Evolutionary conservation across 2,888 invertebrate genomes (phyloP), one percentile per base, ranked within the genome.

Genomic region (Mesodorylaimus sp.): DNA sequence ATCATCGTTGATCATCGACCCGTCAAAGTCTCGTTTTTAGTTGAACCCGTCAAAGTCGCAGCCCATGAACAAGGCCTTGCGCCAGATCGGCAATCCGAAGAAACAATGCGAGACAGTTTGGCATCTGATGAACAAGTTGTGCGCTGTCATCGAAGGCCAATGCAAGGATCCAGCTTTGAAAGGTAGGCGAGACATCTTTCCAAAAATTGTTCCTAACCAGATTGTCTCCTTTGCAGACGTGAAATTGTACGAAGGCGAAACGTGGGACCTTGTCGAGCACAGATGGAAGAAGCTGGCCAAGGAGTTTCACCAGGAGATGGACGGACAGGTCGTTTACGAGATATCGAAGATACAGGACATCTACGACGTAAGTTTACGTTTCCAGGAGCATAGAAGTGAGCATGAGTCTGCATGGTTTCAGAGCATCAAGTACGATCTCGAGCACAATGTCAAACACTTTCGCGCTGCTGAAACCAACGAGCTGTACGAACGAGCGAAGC

Each of bases 271-370:
- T 52, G 87, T 95, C 87, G 85, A 86, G 1, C 76, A 93, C 23
- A 76, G 95, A 16, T 95, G 95, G 95, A 84, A 86, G 39, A 95
- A 95, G 71, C 83, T 95, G 49, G 88, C 93, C 65, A 93, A 93
- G 69, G 95, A 95, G 68, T 95, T 93, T 27, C 5, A 38, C 66
- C 84, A 81, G 62, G 81, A 83, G 5, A 32, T 2, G 2, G 23
- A 51, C 19, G 25, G 0, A 91, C 91, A 68, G 83, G 81, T 61
- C 83, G 82, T 59, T 26, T 95, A 82, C 68, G 93, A 95, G 67
- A 91, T 95, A 60, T 89, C 89, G 7, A 95, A 95, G 71, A 86
- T 95, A 51, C 93, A 93, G 0, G 95, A 95, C 66, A 95, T 95
- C 56, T 95, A 93, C 64, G 95, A 95, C 72, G 32, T 32, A 32